Conservation (phyloP, 2,113 vertebrate species). For the Rhynchomys soricoides region DNA sequence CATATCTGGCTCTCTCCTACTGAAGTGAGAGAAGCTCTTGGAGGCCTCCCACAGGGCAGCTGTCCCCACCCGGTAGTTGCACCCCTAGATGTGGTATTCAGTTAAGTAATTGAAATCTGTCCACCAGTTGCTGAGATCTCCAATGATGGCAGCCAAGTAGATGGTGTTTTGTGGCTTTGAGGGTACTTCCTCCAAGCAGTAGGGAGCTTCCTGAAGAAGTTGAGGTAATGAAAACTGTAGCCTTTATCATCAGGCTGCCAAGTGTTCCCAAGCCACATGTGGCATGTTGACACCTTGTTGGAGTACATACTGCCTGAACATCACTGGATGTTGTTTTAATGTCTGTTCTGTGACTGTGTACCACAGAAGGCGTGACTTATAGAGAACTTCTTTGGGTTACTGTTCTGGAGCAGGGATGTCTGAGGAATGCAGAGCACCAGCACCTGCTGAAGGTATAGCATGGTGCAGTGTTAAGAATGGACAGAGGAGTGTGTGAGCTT, state of each 20-base stretch:
- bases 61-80: not conserved
- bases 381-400: not conserved
- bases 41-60: constrained; percentile 42
- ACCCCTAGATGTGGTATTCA: not conserved
- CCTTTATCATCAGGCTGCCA: not conserved
- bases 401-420: not conserved
- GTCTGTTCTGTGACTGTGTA: not conserved
- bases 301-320: not conserved
- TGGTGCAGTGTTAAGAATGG: not conserved
- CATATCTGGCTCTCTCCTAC: not conserved
- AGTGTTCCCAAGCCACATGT: not conserved
- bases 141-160: not conserved
- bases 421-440: not conserved
- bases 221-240: not conserved
- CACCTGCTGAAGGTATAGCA: not conserved
- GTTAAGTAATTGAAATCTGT: not conserved
- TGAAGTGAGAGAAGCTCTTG: not conserved
- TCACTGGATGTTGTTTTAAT: not conserved
- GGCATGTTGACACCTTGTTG: not conserved
- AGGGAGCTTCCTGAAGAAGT: not conserved
- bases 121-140: not conserved
- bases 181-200: not conserved
- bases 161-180: not conserved
- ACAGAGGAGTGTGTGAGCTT: not conserved
- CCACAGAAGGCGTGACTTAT: not conserved